Conservation (phyloP, 2,797 vertebrate genomes). For the Falco novaeseelandiae region DNA sequence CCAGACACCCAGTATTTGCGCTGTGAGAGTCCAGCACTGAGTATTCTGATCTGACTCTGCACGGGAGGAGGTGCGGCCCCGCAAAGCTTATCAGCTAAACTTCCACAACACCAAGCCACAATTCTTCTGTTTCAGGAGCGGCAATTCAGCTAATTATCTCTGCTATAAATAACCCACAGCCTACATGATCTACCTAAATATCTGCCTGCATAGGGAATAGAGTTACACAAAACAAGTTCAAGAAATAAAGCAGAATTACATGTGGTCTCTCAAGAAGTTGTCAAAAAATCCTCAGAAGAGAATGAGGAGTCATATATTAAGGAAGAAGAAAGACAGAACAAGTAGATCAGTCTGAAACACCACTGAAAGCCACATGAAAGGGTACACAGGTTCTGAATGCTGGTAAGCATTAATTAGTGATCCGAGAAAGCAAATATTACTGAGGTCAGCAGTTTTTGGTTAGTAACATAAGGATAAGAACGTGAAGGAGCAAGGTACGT, state of each 20-base stretch:
- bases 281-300: neutral
- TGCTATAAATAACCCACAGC: slow-evolving; percentile 4
- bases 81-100: neutral
- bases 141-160: slow-evolving; percentile 6
- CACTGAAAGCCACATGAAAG: neutral
- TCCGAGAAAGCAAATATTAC: neutral
- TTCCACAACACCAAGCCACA: accelerated
- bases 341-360: neutral
- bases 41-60: neutral
- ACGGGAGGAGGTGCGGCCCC: neutral
- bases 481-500: neutral
- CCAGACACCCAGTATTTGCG: neutral
- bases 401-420: neutral
- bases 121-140: slow-evolving; percentile 31
- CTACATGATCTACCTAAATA: neutral
- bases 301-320: neutral
- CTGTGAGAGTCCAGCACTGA: neutral
- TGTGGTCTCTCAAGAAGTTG: neutral
- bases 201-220: neutral
- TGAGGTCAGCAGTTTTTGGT: neutral
- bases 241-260: neutral
- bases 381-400: neutral
- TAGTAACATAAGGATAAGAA: neutral
- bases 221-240: neutral
- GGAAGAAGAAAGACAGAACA: neutral